Base-by-base conservation (phyloP, 2,888 invertebrate species). In the Candidula unifasciata region DNA sequence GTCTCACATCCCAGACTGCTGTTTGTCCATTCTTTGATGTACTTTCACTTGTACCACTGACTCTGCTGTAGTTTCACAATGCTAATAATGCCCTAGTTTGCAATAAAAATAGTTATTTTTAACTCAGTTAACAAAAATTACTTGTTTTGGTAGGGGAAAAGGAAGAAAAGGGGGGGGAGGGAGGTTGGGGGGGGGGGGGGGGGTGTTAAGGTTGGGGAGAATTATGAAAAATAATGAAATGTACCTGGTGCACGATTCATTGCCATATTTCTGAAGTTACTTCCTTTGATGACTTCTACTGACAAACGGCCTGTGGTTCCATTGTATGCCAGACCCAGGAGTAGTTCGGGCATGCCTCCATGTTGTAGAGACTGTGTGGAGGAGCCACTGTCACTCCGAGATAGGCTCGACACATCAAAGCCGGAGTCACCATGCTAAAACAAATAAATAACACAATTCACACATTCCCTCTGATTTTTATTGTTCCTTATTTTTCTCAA, bases 231-330 rank as follows among this genome's bases (percentile, higher is more conserved):
- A n/a, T 10, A 44, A 44, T 44, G 44, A 5, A 1, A 69, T 27
- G 74, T 87, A 94, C 94, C 94, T 89, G 94, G 94, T 30, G 94
- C 93, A 85, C 94, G 89, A 86, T 93, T 94, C 93, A 93, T 94
- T 71, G 94, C 94, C 90, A 93, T 92, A 89, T 93, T 94, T 92
- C 96, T 95, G 94, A 93, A 93, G 90, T 93, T 93, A 87, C 96
- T 96, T 85, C 96, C 96, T 93, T 96, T 96, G 88, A 96, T 96
- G 86, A 97, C 96, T 95, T 98, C 98, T 21, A 97, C 97, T 80
- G 97, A 96, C n/a, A 98, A 95, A 90, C 98, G 96, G 44, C 98
- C 98, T 1, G 98, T 98, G 60, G 96, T 97, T 44, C 98, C 97
- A 93, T 97, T 98, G 93, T 98, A 98, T 90, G 97, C 96, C 89